Percentiles rank a stretch among this genome's conserved stretches.
Evolutionary conservation across 2,113 vertebrate genomes (phyloP).

Genomic region (Orcinus orca): DNA sequence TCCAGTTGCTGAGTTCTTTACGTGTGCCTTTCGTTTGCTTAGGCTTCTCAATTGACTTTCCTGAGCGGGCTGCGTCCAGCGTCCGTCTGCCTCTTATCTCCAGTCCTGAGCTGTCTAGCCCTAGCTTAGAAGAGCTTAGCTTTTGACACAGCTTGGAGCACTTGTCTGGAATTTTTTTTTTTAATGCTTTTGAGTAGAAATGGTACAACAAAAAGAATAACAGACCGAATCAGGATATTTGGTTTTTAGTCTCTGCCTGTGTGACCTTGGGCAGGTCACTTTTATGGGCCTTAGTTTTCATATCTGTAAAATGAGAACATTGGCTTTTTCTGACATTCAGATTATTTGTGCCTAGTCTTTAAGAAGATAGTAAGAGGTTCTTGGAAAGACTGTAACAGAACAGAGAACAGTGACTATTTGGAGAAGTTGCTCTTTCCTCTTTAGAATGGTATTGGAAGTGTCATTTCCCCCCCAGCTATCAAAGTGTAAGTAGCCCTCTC

Average conservation of each 20-base stretch:
- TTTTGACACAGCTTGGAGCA: not conserved
- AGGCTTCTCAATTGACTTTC: slow-evolving; percentile 3
- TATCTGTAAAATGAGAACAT: slow-evolving; percentile 8
- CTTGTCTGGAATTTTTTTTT: not conserved
- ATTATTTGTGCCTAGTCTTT: slow-evolving; percentile 19
- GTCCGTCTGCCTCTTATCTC: not conserved
- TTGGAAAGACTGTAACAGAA: not conserved
- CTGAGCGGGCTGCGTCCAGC: not conserved
- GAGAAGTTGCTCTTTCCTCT: not conserved
- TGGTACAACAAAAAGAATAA: slow-evolving; percentile 19
- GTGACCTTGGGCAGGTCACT: slow-evolving; percentile 3
- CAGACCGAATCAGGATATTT: not conserved
- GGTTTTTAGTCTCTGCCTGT: not conserved
- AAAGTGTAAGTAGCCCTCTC: not conserved
- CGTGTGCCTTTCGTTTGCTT: not conserved
- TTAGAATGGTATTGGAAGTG: not conserved
- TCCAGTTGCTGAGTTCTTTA: slow-evolving; percentile 30
- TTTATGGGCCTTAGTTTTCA: not conserved
- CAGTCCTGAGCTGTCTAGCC: not conserved
- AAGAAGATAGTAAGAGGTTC: slow-evolving; percentile 15
- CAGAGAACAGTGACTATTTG: not conserved
- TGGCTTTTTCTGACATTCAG: slow-evolving; percentile 38
- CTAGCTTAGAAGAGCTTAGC: slow-evolving; percentile 1
- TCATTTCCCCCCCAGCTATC: not conserved
- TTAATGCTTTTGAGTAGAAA: slow-evolving; percentile 10